phyloP scores from a whole-genome alignment of 2,888 invertebrate species.

The Hirtodrosophila confusa region DNA sequence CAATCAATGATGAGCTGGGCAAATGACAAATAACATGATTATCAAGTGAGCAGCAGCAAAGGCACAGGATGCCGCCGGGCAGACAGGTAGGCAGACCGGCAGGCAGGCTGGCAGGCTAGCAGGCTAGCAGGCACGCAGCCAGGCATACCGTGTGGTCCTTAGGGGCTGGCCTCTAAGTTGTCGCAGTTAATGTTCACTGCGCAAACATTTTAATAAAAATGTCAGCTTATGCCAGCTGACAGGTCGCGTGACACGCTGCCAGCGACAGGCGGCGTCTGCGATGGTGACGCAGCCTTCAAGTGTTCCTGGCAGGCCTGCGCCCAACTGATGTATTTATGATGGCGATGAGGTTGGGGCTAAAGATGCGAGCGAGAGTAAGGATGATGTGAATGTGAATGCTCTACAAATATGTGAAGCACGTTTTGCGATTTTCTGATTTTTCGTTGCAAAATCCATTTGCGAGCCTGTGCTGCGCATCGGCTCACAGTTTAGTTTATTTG shows the following conservation, averaged over 20 bases:
- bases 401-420: slow-evolving; percentile 76
- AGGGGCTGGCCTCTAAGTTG: slow-evolving; percentile 49
- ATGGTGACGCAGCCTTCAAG: slow-evolving; percentile 55
- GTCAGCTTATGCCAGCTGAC: slow-evolving; percentile 77
- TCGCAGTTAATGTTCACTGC: slow-evolving; percentile 60
- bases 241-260: slow-evolving; percentile 80
- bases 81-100: neutral
- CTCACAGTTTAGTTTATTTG: slow-evolving; percentile 77
- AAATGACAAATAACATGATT: slow-evolving; percentile 53
- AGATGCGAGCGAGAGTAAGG: slow-evolving; percentile 12
- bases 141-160: slow-evolving; percentile 10
- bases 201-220: slow-evolving; percentile 82
- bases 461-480: slow-evolving; percentile 46
- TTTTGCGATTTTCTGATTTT: slow-evolving; percentile 71
- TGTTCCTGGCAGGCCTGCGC: slow-evolving; percentile 49
- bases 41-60: slow-evolving; percentile 56
- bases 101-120: neutral
- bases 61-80: neutral
- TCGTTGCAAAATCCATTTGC: slow-evolving; percentile 69
- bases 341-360: slow-evolving; percentile 14
- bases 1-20: slow-evolving; percentile 49
- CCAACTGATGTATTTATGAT: slow-evolving; percentile 75
- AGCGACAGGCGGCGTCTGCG: slow-evolving; percentile 64
- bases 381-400: slow-evolving; percentile 14
- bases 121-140: neutral